Percentiles rank a stretch among this genome's conserved stretches.
Evolutionary conservation across 2,888 invertebrate species (phyloP).

Genomic region (Sarcophaga subvicina): DNA sequence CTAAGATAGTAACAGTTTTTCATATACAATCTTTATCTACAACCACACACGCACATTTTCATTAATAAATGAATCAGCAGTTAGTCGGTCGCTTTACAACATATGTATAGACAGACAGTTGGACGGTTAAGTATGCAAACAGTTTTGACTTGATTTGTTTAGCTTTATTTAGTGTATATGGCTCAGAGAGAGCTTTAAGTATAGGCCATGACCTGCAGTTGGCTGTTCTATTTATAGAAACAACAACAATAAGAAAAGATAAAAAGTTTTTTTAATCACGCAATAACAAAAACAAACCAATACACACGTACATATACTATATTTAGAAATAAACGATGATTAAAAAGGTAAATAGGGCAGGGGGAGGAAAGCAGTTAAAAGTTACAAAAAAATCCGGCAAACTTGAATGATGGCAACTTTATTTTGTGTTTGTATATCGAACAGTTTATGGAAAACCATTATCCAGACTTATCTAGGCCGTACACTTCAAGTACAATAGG

Average conservation of each 20-base stretch:
- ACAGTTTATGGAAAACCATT: too few relatives aligned
- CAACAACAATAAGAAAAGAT: conserved; percentile 23
- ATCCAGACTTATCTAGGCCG: too few relatives aligned
- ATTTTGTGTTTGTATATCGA: too few relatives aligned
- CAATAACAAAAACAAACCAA: conserved; percentile 72
- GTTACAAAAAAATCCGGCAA: not conserved
- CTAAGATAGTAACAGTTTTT: too few relatives aligned
- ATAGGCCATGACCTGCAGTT: conserved; percentile 78
- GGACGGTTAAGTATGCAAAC: not conserved
- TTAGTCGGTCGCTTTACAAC: not conserved
- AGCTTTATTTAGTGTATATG: conserved; percentile 24
- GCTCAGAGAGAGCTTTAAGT: conserved; percentile 67
- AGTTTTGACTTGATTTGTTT: conserved; percentile 8
- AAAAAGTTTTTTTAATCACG: conserved; percentile 75
- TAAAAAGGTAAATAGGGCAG: conserved; percentile 33
- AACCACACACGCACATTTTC: too few relatives aligned
- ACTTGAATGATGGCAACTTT: too few relatives aligned
- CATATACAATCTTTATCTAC: too few relatives aligned
- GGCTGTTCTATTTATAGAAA: conserved; percentile 77
- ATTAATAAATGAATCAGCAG: not conserved
- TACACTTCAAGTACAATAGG: too few relatives aligned
- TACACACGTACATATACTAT: conserved; percentile 66
- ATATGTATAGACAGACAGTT: not conserved
- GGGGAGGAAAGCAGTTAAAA: conserved; percentile 21
- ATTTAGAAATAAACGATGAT: conserved; percentile 67